Evolutionary conservation across 1,140 invertebrate species (phyloP), one percentile per base, ranked within the genome.

Genomic region (Drosophila pruinosa): DNA sequence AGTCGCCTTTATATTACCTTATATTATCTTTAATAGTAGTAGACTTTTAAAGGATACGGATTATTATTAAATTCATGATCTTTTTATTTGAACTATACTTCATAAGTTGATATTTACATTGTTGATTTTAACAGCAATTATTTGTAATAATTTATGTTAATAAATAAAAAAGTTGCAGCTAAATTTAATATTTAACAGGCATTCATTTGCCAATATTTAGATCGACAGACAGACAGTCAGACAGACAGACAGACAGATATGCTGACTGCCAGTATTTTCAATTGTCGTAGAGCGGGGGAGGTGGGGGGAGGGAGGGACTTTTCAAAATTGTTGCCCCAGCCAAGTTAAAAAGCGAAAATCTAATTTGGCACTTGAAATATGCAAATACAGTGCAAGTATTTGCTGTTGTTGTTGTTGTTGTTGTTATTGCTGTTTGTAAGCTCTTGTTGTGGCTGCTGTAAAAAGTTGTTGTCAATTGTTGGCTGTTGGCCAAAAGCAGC

Each of bases 341-440:
- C 47, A 53, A 72, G 69, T 52, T 59, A 50, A 62, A 65, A 58
- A 71, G 62, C 68, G 36, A 72, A 72, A 72, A 72, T 68, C 64
- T 72, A 72, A 72, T 72, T 72, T 59, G 56, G 22, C 61, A 50
- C 56, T 68, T 21, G 43, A 67, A 72, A 72, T 67, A 67, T 72
- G 69, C 69, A 72, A 71, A 71, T 70, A 52, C 63, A 47, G 39
- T 48, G 28, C 58, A 8, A 54, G 41, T 31, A n/a, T n/a, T n/a
- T n/a, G n/a, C n/a, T n/a, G 31, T 4, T 47, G 39, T 26, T 38
- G 26, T 15, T 57, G 53, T 39, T 43, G 17, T 47, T 36, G 17
- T 24, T 17, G 4, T 26, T 47, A 4, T 5, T 38, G n/a, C n/a
- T n/a, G n/a, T 38, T 4, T 15, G 5, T 3, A 14, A 24, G 17